Evolutionary conservation across 2,888 invertebrate species (phyloP), one percentile per base, ranked within the genome.

Genomic region (Diogma glabrata): DNA sequence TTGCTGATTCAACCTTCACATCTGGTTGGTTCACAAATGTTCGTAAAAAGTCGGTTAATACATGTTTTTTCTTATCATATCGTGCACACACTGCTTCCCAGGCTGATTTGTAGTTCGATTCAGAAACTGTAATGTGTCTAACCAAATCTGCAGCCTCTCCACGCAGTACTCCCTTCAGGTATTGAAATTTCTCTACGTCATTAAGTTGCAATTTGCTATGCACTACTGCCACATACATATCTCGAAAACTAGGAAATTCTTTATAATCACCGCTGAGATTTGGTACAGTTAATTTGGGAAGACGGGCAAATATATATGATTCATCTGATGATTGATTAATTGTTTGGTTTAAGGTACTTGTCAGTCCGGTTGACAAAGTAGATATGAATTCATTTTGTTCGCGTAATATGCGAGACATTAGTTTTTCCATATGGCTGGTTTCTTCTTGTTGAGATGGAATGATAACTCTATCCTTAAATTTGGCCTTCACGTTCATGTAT

Each of bases 31-130:
- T 26, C 2, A 38, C 7, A 16, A 43, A 50, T 20, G 28, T 1
- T 12, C 19, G 16, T 7, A 50, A 28, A 20, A 24, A 43, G 6
- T 38, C 14, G 3, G n/a, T 30, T 28, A 50, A 3, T 17, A 50
- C 40, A n/a, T 28, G 28, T 16, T n/a, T 17, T n/a, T 43, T 50
- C 9, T 50, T 50, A 14, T 28, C 50, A 17, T 43, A 50, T 5
- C 50, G 26, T 9, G 1, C 2, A 1, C 10, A 9, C 3, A 50
- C 3, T 20, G 40, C 43, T 19, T 40, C 17, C 5, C 26, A 4
- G 12, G 43, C 50, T 9, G 28, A 33, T 33, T 10, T 12, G 33
- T 33, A 33, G 14, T 33, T 33, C 14, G 33, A 5, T 10, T 10
- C 10, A 14, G 33, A 33, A 10, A 33, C 33, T 33, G 33, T 4